Evolutionary conservation across 1,140 invertebrate genomes (phyloP).

Genomic region (Drosophila nikananu): DNA sequence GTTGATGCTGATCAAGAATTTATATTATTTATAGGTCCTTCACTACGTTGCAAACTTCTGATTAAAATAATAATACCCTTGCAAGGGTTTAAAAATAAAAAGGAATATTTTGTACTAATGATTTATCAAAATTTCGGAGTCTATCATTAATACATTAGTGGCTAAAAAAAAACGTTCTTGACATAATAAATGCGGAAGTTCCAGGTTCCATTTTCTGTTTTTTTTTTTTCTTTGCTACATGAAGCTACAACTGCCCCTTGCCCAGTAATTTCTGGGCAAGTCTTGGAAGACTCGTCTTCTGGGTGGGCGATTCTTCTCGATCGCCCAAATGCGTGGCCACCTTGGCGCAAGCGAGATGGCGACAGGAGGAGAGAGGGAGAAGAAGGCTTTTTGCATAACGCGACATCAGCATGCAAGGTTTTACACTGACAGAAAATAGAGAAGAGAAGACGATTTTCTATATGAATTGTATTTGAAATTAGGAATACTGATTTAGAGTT

Average conservation of each 20-base stretch:
- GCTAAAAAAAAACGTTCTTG: neutral
- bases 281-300: slow-evolving; percentile 54
- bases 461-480: neutral
- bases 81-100: neutral
- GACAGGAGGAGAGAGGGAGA: slow-evolving; percentile 2
- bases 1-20: too few relatives aligned
- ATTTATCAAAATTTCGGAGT: neutral
- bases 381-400: slow-evolving; percentile 70
- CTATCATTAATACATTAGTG: neutral
- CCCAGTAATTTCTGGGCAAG: slow-evolving; percentile 22
- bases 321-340: slow-evolving; percentile 47
- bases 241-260: slow-evolving; percentile 6
- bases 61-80: too few relatives aligned
- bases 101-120: neutral
- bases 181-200: slow-evolving; percentile 4
- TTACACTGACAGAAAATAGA: slow-evolving; percentile 3
- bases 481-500: neutral
- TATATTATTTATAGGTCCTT: too few relatives aligned
- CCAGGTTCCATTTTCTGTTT: slow-evolving; percentile 1
- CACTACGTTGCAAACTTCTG: too few relatives aligned
- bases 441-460: neutral
- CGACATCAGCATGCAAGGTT: slow-evolving; percentile 71
- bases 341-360: slow-evolving; percentile 16
- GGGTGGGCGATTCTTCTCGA: slow-evolving; percentile 59
- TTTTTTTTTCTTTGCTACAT: neutral